These are phyloP conservation scores for Calidris pygmaea DNA, from an alignment of 2,113 vertebrate species.

Conservation along the genomic window DNA sequence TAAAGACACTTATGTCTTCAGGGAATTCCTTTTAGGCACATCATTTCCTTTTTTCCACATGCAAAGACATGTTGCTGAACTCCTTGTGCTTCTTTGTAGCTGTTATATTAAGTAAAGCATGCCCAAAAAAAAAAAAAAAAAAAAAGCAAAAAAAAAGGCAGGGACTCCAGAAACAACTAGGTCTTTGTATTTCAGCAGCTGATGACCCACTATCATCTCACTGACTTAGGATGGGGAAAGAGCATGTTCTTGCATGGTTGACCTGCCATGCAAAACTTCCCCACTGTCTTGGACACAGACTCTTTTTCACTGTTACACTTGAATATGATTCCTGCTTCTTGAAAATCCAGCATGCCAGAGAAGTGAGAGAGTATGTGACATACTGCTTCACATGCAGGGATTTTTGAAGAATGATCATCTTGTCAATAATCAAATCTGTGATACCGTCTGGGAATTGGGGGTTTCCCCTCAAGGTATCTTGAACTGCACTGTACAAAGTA, in stretches of 20 bases:
- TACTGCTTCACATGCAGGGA: not conserved
- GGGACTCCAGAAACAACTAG: not conserved
- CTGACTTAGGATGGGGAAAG: not conserved
- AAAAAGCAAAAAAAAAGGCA: not conserved
- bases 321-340: not conserved
- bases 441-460: not conserved
- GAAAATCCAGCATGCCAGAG: not conserved
- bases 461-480: not conserved
- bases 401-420: not conserved
- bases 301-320: not conserved
- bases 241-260: not conserved
- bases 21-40: conserved; percentile 35
- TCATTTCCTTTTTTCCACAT: not conserved
- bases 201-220: not conserved
- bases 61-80: not conserved
- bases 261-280: not conserved
- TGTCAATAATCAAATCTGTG: not conserved
- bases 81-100: not conserved
- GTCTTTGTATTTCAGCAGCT: conserved; percentile 23
- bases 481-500: not conserved
- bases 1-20: conserved; percentile 14
- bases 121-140: not conserved
- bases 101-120: not conserved
- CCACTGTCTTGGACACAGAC: not conserved
- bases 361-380: not conserved